Conservation (phyloP, 2,797 vertebrate species). For the Myotis findleyi region DNA sequence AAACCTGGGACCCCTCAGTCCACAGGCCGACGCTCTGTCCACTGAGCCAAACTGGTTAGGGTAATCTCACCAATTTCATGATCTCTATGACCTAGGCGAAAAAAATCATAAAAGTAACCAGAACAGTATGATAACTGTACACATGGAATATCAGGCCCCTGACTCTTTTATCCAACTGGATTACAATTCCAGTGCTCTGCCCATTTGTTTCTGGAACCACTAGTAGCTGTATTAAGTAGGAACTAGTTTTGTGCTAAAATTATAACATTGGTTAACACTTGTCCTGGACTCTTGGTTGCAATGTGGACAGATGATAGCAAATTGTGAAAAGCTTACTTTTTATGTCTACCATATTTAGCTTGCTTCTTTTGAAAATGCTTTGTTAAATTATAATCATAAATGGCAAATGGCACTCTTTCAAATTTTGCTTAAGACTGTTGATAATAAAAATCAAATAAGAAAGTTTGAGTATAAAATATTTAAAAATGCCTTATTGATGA, state of each 20-base stretch:
- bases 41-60: too few species aligned
- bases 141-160: neutral
- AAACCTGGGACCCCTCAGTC: too few species aligned
- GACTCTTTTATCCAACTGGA: neutral
- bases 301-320: neutral
- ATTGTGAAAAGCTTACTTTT: constrained; percentile 24
- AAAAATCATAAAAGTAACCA: neutral
- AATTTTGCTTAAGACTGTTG: constrained; percentile 63
- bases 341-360: neutral
- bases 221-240: neutral
- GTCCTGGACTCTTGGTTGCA: neutral
- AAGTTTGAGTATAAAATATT: constrained; percentile 30
- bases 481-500: constrained; percentile 46
- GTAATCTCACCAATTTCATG: neutral
- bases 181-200: neutral
- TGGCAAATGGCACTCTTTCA: constrained; percentile 46
- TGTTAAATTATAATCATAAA: constrained; percentile 43
- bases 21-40: too few species aligned
- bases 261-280: neutral
- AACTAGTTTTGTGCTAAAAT: neutral
- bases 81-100: neutral
- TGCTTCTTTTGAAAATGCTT: neutral
- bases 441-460: constrained; percentile 64
- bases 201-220: neutral
- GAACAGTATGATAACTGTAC: neutral